A percentile compares a stretch with the other conserved stretches of the same genome.
phyloP scores from a whole-genome alignment of 2,113 vertebrate species.

The Microtus ochrogaster region DNA sequence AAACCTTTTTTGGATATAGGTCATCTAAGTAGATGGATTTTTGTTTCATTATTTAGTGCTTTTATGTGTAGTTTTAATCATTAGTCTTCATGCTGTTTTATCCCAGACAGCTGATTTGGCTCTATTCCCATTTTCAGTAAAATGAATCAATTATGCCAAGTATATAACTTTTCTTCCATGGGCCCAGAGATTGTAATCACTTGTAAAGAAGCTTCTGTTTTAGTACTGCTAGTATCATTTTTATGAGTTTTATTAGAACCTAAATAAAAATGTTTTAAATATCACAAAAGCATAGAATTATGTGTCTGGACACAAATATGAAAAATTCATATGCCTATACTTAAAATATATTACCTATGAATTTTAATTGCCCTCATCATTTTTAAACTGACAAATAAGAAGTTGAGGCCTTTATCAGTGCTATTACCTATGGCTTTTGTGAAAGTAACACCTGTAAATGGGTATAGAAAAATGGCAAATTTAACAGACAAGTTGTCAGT shows the following conservation, averaged over 20 bases:
- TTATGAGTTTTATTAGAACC: neutral
- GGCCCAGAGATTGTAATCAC: neutral
- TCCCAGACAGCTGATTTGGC: neutral
- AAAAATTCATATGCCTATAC: slow-evolving; percentile 26
- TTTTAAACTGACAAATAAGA: slow-evolving; percentile 65
- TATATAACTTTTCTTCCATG: neutral
- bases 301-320: slow-evolving; percentile 54
- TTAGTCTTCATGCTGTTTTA: neutral
- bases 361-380: slow-evolving; percentile 57
- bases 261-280: slow-evolving; percentile 47
- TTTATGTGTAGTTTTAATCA: slow-evolving; percentile 22
- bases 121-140: neutral
- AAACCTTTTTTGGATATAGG: neutral
- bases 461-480: slow-evolving; percentile 23
- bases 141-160: neutral
- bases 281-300: slow-evolving; percentile 33
- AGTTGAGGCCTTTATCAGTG: neutral
- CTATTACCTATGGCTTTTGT: neutral
- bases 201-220: slow-evolving; percentile 39
- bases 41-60: neutral
- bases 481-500: slow-evolving; percentile 27
- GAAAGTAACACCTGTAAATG: slow-evolving; percentile 36
- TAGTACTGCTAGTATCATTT: slow-evolving; percentile 23
- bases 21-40: neutral
- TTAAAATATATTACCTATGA: slow-evolving; percentile 62